Percentiles rank a stretch among this genome's conserved stretches.
Evolutionary conservation across 1,140 invertebrate species (phyloP).

Genomic region (Luehdorfia chinensis): DNA sequence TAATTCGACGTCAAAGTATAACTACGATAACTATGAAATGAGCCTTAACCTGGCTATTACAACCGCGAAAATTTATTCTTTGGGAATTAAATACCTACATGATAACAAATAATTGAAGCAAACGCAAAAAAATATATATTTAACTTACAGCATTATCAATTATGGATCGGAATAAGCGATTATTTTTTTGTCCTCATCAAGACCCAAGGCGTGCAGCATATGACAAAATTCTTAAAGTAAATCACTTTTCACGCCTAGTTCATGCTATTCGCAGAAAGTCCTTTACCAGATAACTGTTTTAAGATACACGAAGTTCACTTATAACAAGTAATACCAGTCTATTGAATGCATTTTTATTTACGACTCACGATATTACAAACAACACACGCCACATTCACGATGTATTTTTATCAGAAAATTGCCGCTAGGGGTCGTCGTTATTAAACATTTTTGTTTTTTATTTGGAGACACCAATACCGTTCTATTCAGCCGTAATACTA

Average conservation of each 20-base stretch:
- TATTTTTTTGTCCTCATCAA: constrained; percentile 76
- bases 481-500: not conserved
- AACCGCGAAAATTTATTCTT: not conserved
- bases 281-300: constrained; percentile 41
- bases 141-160: constrained; percentile 75
- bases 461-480: not conserved
- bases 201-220: constrained; percentile 75
- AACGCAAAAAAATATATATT: no score
- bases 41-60: not conserved
- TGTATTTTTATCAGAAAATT: constrained; percentile 67
- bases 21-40: constrained; percentile 1
- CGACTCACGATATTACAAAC: constrained; percentile 74
- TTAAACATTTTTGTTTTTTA: constrained; percentile 25
- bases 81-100: not conserved
- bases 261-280: constrained; percentile 37
- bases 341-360: constrained; percentile 74
- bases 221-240: constrained; percentile 67
- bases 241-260: constrained; percentile 43
- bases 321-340: constrained; percentile 47
- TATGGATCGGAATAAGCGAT: constrained; percentile 71
- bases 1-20: not conserved
- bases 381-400: constrained; percentile 78
- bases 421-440: constrained; percentile 55
- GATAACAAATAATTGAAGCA: not conserved
- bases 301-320: constrained; percentile 53